phyloP scores from a whole-genome alignment of 2,888 invertebrate genomes.

The Phymatocera aterrima region DNA sequence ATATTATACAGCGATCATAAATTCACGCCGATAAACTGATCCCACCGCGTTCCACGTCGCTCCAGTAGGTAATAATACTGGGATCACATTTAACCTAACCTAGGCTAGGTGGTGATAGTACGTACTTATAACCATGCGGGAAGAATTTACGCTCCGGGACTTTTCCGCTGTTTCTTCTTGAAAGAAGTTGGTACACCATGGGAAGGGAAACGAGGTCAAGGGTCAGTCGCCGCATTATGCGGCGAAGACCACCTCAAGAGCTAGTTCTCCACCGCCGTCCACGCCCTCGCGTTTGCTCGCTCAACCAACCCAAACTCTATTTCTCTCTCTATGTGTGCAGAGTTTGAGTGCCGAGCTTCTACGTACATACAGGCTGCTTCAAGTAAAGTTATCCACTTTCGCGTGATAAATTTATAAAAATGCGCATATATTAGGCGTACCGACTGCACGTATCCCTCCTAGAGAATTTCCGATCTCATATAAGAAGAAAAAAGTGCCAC shows the following conservation, averaged over 20 bases:
- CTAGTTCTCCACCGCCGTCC: conserved; percentile 27
- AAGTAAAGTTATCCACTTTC: not conserved
- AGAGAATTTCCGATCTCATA: not conserved
- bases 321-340: not conserved
- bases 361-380: conserved; percentile 21
- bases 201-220: conserved; percentile 31
- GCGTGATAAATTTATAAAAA: not conserved
- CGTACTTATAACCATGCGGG: not conserved
- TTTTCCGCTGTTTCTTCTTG: conserved; percentile 21
- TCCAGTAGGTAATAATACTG: conserved; percentile 24
- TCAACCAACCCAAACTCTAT: conserved; percentile 14
- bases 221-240: conserved; percentile 43
- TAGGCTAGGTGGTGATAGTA: not conserved
- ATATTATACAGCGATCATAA: not conserved
- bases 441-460: not conserved
- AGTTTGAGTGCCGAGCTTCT: not conserved
- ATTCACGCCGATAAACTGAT: conserved; percentile 13
- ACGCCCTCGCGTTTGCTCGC: conserved; percentile 29
- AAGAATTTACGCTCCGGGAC: conserved; percentile 35
- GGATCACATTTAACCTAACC: conserved; percentile 4
- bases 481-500: not conserved
- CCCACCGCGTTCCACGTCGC: not conserved
- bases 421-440: not conserved
- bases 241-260: conserved; percentile 43
- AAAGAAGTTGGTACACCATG: conserved; percentile 28